phyloP scores from a whole-genome alignment of 2,888 invertebrate species.

The Ceratothoa steindachneri region DNA sequence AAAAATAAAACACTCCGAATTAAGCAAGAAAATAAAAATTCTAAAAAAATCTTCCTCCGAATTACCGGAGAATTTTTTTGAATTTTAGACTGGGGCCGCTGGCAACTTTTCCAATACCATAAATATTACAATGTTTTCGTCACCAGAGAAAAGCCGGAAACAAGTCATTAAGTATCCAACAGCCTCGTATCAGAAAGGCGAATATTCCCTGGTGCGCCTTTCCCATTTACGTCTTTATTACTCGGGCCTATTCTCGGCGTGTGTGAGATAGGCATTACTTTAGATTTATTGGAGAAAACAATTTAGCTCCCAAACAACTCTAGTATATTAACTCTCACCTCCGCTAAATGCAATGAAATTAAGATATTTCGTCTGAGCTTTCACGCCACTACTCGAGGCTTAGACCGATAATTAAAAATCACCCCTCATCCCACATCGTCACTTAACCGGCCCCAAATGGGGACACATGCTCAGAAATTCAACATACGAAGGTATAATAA shows the following conservation, averaged over 20 bases:
- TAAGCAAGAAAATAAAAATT: background rate
- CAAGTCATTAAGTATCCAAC: constrained; percentile 22
- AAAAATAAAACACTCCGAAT: background rate
- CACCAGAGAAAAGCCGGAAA: constrained; percentile 22
- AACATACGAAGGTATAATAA: too few relatives aligned
- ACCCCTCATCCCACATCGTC: too few relatives aligned
- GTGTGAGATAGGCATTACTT: constrained; percentile 8
- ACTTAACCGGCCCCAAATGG: too few relatives aligned
- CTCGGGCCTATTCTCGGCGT: background rate
- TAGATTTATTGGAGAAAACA: constrained; percentile 13
- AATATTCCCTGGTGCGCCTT: background rate
- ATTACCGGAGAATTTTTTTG: constrained; percentile 9
- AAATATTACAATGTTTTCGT: constrained; percentile 41
- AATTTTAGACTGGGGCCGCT: constrained; percentile 10
- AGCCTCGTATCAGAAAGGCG: background rate
- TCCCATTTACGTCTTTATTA: background rate
- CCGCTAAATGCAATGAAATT: background rate
- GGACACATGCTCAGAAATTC: too few relatives aligned
- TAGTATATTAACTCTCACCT: constrained; percentile 6
- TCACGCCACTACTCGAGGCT: too few relatives aligned
- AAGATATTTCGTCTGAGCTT: background rate
- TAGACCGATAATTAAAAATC: too few relatives aligned
- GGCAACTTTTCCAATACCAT: constrained; percentile 36
- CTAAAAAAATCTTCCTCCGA: constrained; percentile 5
- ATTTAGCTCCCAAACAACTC: constrained; percentile 9